Conservation (phyloP, 2,888 invertebrate species). For the Zhengitettix transpicula region DNA sequence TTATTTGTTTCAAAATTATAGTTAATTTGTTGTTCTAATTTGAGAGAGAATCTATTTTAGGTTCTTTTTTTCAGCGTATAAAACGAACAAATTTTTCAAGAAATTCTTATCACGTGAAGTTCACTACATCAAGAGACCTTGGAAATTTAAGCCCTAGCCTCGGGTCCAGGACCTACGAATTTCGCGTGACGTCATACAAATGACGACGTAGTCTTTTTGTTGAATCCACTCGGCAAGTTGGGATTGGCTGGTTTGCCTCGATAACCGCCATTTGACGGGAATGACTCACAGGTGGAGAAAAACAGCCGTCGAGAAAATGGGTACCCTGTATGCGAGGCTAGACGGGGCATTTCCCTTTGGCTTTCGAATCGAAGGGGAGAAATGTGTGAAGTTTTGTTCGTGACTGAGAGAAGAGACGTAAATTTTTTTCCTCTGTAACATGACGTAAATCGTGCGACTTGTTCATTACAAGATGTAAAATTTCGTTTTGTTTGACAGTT, state of each 20-base stretch:
- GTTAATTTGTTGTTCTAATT: no score
- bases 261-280: slow-evolving; percentile 46
- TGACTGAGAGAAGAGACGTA: slow-evolving; percentile 3
- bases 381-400: slow-evolving; percentile 9
- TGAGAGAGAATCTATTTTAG: no score
- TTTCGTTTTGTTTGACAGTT: no score
- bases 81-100: not conserved
- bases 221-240: slow-evolving; percentile 19
- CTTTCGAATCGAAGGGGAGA: slow-evolving; percentile 17
- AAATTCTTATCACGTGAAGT: not conserved
- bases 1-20: no score
- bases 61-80: not conserved
- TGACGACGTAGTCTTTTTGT: slow-evolving; percentile 26
- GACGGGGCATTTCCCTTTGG: slow-evolving; percentile 16
- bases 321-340: slow-evolving; percentile 41
- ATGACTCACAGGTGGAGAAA: slow-evolving; percentile 47
- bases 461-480: no score
- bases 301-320: slow-evolving; percentile 37
- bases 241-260: slow-evolving; percentile 25
- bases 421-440: no score
- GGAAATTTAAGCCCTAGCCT: slow-evolving; percentile 26
- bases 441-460: no score
- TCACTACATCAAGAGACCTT: slow-evolving; percentile 24
- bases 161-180: slow-evolving; percentile 18
- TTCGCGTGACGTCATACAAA: slow-evolving; percentile 25